phyloP scores from a whole-genome alignment of 2,113 vertebrate species.

The Felis catus region DNA sequence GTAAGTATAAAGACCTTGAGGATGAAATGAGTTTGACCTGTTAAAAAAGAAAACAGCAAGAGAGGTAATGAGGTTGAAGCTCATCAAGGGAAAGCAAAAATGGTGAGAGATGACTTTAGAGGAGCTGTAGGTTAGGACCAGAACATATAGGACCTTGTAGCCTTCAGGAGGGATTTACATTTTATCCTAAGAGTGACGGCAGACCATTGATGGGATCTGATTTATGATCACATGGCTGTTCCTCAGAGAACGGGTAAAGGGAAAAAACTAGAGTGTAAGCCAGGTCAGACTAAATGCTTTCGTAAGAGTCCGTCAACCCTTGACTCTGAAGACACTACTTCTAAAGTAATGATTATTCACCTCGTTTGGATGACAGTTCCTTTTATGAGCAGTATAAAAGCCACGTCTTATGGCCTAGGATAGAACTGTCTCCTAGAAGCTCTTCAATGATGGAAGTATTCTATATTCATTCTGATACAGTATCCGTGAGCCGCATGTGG shows the following conservation, averaged over 20 bases:
- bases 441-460: neutral
- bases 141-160: neutral
- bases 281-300: neutral
- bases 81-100: neutral
- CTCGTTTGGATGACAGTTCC: neutral
- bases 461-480: neutral
- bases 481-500: neutral
- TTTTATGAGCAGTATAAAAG: neutral
- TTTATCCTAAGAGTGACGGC: neutral
- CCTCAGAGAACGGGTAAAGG: neutral
- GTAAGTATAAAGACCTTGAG: neutral
- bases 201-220: neutral
- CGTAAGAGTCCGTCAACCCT: neutral
- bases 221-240: neutral
- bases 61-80: neutral
- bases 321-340: neutral
- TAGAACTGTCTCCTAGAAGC: neutral
- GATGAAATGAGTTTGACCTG: neutral
- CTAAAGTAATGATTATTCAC: neutral
- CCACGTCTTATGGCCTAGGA: neutral
- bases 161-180: neutral
- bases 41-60: neutral
- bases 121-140: neutral
- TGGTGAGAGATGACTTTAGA: neutral
- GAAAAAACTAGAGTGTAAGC: neutral